Percentiles rank a stretch among this genome's conserved stretches.
Evolutionary conservation across 2,113 vertebrate genomes (phyloP).

Genomic region (Podarcis cretensis): DNA sequence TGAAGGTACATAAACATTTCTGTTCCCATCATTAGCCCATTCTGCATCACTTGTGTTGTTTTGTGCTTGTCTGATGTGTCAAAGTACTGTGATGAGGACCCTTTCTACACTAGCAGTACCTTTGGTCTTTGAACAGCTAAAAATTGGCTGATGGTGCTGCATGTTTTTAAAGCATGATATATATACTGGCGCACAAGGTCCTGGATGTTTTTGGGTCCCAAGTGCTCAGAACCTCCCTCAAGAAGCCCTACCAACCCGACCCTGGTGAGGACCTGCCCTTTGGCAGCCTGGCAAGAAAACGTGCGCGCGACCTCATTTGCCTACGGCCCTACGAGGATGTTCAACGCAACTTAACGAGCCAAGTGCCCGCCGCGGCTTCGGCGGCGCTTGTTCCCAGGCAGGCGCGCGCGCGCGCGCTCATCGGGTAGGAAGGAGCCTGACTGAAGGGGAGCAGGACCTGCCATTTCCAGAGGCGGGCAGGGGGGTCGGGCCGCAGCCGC

Average conservation of each 20-base stretch:
- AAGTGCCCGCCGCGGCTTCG: too few species aligned
- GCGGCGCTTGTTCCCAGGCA: too few species aligned
- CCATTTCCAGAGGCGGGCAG: background rate
- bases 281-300: too few species aligned
- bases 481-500: rapidly evolving
- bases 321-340: too few species aligned
- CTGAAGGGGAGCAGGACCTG: background rate
- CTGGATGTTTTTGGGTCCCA: too few species aligned
- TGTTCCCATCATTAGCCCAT: background rate
- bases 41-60: background rate
- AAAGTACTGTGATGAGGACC: background rate
- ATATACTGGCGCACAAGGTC: too few species aligned
- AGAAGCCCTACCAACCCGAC: too few species aligned
- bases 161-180: background rate
- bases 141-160: background rate
- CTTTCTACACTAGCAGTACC: background rate
- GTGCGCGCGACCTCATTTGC: too few species aligned
- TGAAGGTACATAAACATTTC: background rate
- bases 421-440: background rate
- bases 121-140: background rate
- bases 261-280: too few species aligned
- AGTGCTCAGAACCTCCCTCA: too few species aligned
- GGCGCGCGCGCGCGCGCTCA: background rate
- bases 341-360: too few species aligned
- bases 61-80: background rate